A percentile compares a stretch with the other conserved stretches of the same genome.
phyloP scores from a whole-genome alignment of 2,888 invertebrate genomes.

The Protula sp. region DNA sequence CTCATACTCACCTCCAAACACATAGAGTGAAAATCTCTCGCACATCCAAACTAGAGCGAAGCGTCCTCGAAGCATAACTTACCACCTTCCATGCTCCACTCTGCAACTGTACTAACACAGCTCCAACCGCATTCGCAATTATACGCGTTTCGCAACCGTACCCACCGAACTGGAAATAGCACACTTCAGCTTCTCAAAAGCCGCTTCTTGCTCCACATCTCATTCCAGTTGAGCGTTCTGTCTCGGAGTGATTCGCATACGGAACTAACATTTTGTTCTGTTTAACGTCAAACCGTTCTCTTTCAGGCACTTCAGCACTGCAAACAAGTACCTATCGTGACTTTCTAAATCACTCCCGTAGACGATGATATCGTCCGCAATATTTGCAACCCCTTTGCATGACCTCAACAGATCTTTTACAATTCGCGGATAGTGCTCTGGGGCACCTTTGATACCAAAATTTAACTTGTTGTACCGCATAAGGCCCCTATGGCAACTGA shows the following conservation, averaged over 20 bases:
- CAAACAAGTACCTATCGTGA: not conserved
- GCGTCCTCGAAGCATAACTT: not conserved
- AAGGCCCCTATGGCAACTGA: not conserved
- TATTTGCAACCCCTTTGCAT: not conserved
- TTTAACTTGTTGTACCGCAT: not conserved
- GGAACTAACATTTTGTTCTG: not conserved
- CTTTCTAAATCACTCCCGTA: not conserved
- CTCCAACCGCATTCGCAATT: not conserved
- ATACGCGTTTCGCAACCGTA: not conserved
- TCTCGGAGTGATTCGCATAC: too few species aligned
- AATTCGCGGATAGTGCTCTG: not conserved
- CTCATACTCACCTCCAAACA: not conserved
- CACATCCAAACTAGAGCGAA: not conserved
- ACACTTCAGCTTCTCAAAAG: too few species aligned
- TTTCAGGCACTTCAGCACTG: not conserved
- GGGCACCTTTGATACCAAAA: not conserved
- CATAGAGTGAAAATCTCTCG: not conserved
- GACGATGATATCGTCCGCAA: not conserved
- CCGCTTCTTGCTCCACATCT: too few species aligned
- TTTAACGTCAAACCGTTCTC: not conserved
- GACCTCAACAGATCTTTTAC: not conserved
- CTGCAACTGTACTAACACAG: not conserved
- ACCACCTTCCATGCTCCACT: not conserved
- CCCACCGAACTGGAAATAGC: too few species aligned
- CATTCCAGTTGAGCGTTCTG: too few species aligned